A percentile compares a stretch with the other conserved stretches of the same genome.
Conservation (phyloP, 2,797 vertebrate species). For the Stomatorhinus walkeri region DNA sequence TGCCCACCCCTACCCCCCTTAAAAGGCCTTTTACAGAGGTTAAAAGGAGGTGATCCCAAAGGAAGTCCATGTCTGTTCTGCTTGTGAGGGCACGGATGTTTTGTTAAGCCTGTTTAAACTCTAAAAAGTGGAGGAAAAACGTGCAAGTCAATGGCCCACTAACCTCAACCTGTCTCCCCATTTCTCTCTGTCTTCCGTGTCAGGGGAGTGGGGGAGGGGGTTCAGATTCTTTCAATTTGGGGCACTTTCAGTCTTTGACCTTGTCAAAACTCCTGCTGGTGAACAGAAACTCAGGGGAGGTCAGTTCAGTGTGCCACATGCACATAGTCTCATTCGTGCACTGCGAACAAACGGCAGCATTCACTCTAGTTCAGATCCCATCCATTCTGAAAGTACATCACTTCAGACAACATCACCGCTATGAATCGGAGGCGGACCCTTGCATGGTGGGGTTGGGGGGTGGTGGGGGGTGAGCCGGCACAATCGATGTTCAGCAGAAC, state of each 20-base stretch:
- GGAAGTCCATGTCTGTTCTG: constrained; percentile 46
- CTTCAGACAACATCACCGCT: constrained; percentile 30
- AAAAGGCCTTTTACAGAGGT: constrained; percentile 63
- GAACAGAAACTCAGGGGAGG: constrained; percentile 20
- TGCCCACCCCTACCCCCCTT: constrained; percentile 19
- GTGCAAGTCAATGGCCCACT: constrained; percentile 36
- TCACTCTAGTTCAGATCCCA: constrained; percentile 17
- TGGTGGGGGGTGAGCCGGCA: background rate
- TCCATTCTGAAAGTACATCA: constrained; percentile 21
- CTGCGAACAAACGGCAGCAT: background rate
- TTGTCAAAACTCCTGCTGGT: constrained; percentile 28
- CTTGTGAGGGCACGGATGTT: constrained; percentile 66
- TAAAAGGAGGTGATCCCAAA: constrained; percentile 48
- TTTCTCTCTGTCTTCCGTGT: constrained; percentile 9
- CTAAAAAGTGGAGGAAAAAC: constrained; percentile 28
- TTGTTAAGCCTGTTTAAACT: constrained; percentile 60
- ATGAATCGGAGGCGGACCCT: constrained; percentile 34
- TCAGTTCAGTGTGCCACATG: constrained; percentile 21
- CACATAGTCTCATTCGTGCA: background rate
- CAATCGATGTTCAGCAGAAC: constrained; percentile 14
- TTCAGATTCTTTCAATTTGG: background rate
- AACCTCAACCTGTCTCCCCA: constrained; percentile 38
- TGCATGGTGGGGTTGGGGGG: constrained; percentile 24
- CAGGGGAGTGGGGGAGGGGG: background rate
- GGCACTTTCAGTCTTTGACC: constrained; percentile 37